A percentile compares a stretch with the other conserved stretches of the same genome.
Conservation (phyloP, 1,140 invertebrate genomes). For the Cylas formicarius region DNA sequence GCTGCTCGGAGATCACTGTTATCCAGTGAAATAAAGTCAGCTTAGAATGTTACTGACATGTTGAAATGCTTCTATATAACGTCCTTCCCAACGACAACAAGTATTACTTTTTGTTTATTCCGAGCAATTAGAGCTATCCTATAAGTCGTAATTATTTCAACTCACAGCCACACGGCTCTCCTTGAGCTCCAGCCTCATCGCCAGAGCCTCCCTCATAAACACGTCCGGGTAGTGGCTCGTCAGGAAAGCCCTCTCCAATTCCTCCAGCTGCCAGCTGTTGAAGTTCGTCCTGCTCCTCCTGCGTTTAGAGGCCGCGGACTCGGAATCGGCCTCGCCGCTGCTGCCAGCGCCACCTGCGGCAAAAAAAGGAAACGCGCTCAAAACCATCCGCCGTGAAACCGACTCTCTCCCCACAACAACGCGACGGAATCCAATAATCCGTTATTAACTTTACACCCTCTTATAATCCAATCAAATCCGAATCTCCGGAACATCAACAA, state of each 20-base stretch:
- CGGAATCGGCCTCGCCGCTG: slow-evolving; percentile 52
- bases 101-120: too few species aligned
- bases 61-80: too few species aligned
- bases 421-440: slow-evolving; percentile 25
- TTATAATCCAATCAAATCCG: slow-evolving; percentile 20
- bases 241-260: slow-evolving; percentile 93
- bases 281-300: slow-evolving; percentile 95
- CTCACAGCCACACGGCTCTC: slow-evolving; percentile 97
- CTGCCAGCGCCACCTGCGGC: slow-evolving; percentile 43
- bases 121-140: too few species aligned
- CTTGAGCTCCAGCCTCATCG: slow-evolving; percentile 90
- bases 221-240: slow-evolving; percentile 97
- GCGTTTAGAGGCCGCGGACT: slow-evolving; percentile 65
- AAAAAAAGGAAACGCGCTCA: slow-evolving; percentile 4
- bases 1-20: too few species aligned
- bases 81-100: too few species aligned
- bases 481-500: slow-evolving; percentile 25
- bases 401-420: too few species aligned
- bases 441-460: slow-evolving; percentile 24
- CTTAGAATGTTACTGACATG: too few species aligned
- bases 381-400: too few species aligned
- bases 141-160: too few species aligned
- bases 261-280: slow-evolving; percentile 97
- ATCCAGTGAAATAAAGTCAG: too few species aligned
- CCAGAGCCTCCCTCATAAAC: slow-evolving; percentile 95